These are phyloP conservation scores for Galerucella calmariensis DNA, from an alignment of 2,888 invertebrate species.

Conservation along the genomic window DNA sequence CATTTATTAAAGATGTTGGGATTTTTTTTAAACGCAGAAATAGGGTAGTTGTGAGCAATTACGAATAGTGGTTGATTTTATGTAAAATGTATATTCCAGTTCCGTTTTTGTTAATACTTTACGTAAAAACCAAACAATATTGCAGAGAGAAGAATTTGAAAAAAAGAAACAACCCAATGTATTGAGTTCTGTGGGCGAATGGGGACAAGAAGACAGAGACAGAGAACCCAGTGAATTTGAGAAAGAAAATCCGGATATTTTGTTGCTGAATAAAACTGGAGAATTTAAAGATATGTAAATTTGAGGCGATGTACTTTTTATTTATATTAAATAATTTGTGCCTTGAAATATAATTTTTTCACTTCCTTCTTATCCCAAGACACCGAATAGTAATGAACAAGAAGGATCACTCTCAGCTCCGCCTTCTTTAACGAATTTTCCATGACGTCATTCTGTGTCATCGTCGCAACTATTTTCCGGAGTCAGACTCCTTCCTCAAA, in stretches of 20 bases:
- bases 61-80: not conserved
- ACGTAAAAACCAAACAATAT: constrained; percentile 9
- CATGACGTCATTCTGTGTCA: too few relatives aligned
- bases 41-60: too few relatives aligned
- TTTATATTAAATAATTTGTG: constrained; percentile 3
- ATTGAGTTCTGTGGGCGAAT: constrained; percentile 78
- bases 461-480: too few relatives aligned
- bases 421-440: too few relatives aligned
- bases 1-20: too few relatives aligned
- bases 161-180: constrained; percentile 77
- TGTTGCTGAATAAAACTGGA: constrained; percentile 78
- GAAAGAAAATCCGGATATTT: constrained; percentile 82
- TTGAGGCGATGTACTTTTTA: not conserved
- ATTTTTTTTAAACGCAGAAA: too few relatives aligned
- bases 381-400: too few relatives aligned
- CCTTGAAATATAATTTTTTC: not conserved
- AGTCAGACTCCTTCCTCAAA: too few relatives aligned
- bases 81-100: not conserved
- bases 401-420: too few relatives aligned
- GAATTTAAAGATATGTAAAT: constrained; percentile 80
- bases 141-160: constrained; percentile 77
- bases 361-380: not conserved
- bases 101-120: not conserved
- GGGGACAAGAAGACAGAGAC: constrained; percentile 78
- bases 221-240: constrained; percentile 81